These are phyloP conservation scores for Stomatorhinus walkeri DNA, from an alignment of 2,797 vertebrate genomes.

Conservation along the genomic window DNA sequence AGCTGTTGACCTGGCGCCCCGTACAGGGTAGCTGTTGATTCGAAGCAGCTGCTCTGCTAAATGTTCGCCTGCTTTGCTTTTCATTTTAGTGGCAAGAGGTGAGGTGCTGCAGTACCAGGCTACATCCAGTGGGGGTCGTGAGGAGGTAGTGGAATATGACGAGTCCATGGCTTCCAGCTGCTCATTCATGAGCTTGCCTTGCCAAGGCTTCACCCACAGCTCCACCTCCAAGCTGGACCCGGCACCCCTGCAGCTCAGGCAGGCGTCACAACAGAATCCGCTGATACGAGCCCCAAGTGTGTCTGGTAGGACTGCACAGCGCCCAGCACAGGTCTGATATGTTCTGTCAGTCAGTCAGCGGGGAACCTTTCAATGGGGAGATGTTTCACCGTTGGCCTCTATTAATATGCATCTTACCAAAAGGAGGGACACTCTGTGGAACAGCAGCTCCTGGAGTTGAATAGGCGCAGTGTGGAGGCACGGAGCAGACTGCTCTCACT, in stretches of 20 bases:
- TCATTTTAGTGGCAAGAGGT: slow-evolving; percentile 3
- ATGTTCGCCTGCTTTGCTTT: background rate
- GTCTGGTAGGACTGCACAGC: slow-evolving; percentile 26
- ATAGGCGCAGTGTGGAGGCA: slow-evolving; percentile 77
- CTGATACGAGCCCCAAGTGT: slow-evolving; percentile 64
- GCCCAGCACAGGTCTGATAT: slow-evolving; percentile 40
- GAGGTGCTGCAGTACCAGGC: background rate
- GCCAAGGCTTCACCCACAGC: slow-evolving; percentile 30
- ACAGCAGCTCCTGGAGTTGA: slow-evolving; percentile 78
- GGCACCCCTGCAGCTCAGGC: slow-evolving; percentile 63
- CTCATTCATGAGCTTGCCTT: slow-evolving; percentile 44
- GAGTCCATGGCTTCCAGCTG: slow-evolving; percentile 36
- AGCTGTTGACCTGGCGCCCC: background rate
- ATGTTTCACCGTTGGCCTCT: slow-evolving; percentile 24
- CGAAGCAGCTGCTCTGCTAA: background rate
- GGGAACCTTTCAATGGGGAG: background rate
- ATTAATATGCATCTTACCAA: background rate
- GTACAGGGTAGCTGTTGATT: background rate
- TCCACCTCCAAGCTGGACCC: slow-evolving; percentile 34
- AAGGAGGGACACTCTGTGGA: slow-evolving; percentile 45
- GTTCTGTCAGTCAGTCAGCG: background rate
- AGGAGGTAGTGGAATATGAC: slow-evolving; percentile 30
- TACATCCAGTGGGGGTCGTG: background rate
- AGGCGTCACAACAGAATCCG: slow-evolving; percentile 69
- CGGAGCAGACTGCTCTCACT: slow-evolving; percentile 72